A percentile compares a stretch with the other conserved stretches of the same genome.
Evolutionary conservation across 2,113 vertebrate species (phyloP).

Genomic region (Bagarius yarrelli): DNA sequence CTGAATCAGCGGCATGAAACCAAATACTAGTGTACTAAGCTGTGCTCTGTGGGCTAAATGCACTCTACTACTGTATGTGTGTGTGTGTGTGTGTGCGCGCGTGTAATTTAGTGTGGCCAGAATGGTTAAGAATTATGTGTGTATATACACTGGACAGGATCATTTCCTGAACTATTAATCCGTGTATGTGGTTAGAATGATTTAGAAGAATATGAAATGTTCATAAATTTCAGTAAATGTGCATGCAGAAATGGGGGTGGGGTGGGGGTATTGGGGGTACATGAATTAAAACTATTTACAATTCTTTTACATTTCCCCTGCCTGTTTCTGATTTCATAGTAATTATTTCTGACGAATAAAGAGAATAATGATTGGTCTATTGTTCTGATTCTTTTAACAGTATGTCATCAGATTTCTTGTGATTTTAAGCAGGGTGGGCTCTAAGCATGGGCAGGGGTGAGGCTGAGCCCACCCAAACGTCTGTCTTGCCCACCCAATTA

Average conservation of each 20-base stretch:
- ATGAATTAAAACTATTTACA: constrained; percentile 27
- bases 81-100: constrained; percentile 55
- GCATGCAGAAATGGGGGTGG: neutral
- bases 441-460: too few relatives aligned
- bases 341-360: neutral
- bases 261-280: too few relatives aligned
- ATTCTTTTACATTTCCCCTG: constrained; percentile 16
- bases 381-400: neutral
- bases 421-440: too few relatives aligned
- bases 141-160: constrained; percentile 22
- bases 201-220: constrained; percentile 9
- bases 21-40: constrained; percentile 63
- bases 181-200: constrained; percentile 17
- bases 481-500: too few relatives aligned
- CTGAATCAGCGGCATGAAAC: constrained; percentile 63
- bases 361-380: constrained; percentile 16
- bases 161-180: constrained; percentile 28
- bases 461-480: too few relatives aligned
- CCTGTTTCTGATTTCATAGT: constrained; percentile 20
- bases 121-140: neutral
- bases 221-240: constrained; percentile 4
- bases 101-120: neutral
- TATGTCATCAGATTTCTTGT: neutral
- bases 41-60: constrained; percentile 3
- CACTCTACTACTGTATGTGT: constrained; percentile 44